A percentile compares a stretch with the other conserved stretches of the same genome.
Evolutionary conservation across 1,140 invertebrate genomes (phyloP).

Genomic region (Drosophila lacertosa): DNA sequence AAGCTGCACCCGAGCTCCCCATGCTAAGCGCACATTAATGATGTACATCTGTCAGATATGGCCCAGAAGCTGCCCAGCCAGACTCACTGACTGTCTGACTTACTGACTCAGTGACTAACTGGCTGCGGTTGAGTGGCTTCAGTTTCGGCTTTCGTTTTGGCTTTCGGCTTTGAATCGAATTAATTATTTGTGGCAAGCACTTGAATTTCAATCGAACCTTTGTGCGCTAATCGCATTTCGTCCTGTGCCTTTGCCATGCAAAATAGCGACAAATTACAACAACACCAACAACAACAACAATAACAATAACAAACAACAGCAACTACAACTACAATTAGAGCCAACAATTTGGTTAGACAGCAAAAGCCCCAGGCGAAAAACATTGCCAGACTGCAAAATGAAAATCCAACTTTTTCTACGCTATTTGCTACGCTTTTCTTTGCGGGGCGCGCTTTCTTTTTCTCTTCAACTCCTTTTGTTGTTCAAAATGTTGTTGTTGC

Average conservation of each 20-base stretch:
- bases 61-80: not conserved
- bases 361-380: conserved; percentile 2
- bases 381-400: not conserved
- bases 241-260: conserved; percentile 61
- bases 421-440: conserved; percentile 25
- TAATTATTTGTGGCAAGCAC: conserved; percentile 73
- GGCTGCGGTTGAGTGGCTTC: not conserved
- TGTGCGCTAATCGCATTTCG: conserved; percentile 67
- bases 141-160: conserved; percentile 8
- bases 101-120: too few relatives aligned
- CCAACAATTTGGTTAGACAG: conserved; percentile 1
- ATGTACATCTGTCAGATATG: conserved; percentile 41
- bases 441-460: conserved; percentile 13
- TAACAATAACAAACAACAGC: conserved; percentile 9
- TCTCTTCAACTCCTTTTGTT: conserved; percentile 21
- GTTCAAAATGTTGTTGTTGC: not conserved
- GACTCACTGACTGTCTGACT: not conserved
- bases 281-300: conserved; percentile 20
- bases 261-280: conserved; percentile 65
- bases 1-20: conserved; percentile 59
- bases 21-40: conserved; percentile 35
- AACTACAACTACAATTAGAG: conserved; percentile 32
- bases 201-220: conserved; percentile 75
- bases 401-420: conserved; percentile 31
- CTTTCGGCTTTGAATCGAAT: conserved; percentile 59